Percentiles rank a stretch among this genome's conserved stretches.
phyloP scores from a whole-genome alignment of 1,140 invertebrate genomes.

The Panagrolaimus sp. region DNA sequence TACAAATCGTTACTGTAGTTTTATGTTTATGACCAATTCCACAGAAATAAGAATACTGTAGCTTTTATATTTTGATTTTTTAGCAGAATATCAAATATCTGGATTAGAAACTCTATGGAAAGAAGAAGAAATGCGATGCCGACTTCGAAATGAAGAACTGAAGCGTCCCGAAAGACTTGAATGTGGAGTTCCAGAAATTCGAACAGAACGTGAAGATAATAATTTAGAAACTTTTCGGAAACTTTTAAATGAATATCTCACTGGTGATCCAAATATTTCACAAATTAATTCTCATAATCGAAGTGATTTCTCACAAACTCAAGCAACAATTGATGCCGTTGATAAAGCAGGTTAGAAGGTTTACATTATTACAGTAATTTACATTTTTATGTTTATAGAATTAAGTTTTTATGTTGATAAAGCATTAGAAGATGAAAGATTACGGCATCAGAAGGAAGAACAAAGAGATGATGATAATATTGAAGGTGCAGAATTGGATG shows the following conservation, averaged over 20 bases:
- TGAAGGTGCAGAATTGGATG: too few species aligned
- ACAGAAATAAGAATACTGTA: neutral
- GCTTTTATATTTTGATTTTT: constrained; percentile 46
- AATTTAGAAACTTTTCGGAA: constrained; percentile 58
- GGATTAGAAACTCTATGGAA: constrained; percentile 85
- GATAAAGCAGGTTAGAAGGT: too few species aligned
- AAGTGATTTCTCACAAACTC: too few species aligned
- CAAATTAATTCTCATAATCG: neutral
- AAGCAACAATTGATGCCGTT: too few species aligned
- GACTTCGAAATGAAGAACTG: constrained; percentile 48
- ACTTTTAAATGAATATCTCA: constrained; percentile 5
- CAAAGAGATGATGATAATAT: too few species aligned
- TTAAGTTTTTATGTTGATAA: too few species aligned
- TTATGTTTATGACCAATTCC: too few species aligned
- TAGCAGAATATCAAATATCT: constrained; percentile 68
- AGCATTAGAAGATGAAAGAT: too few species aligned
- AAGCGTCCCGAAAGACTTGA: constrained; percentile 40
- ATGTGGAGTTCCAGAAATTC: constrained; percentile 42
- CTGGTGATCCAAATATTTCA: constrained; percentile 20
- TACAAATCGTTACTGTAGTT: too few species aligned
- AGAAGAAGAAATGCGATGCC: constrained; percentile 74
- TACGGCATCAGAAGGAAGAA: too few species aligned
- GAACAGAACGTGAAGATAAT: constrained; percentile 46
- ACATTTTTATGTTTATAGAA: too few species aligned
- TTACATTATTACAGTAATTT: too few species aligned